phyloP scores from a whole-genome alignment of 1,140 invertebrate species.

The Scaptodrosophila lebanonensis region DNA sequence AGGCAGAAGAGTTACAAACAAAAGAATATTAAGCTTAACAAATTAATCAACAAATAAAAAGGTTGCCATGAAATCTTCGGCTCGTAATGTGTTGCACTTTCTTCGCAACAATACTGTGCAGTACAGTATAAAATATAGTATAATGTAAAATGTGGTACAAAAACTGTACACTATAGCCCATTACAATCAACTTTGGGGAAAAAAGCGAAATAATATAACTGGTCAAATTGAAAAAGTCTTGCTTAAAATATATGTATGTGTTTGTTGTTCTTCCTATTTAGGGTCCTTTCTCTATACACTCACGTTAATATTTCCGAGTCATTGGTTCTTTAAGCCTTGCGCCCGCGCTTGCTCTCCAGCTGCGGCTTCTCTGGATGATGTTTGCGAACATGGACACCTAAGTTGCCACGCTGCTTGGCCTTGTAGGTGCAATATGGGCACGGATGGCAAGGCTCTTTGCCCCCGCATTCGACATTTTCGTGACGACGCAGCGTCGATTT shows the following conservation, averaged over 20 bases:
- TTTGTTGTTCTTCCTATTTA: slow-evolving; percentile 5
- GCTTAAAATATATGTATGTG: too few relatives aligned
- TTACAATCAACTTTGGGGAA: too few relatives aligned
- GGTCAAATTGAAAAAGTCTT: too few relatives aligned
- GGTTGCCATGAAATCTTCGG: slow-evolving; percentile 22
- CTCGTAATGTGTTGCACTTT: too few relatives aligned
- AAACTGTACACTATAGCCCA: too few relatives aligned
- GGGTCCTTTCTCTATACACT: slow-evolving; percentile 24
- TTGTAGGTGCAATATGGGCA: slow-evolving; percentile 89
- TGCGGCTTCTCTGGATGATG: slow-evolving; percentile 80
- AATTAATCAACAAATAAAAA: slow-evolving; percentile 72
- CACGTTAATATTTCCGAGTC: slow-evolving; percentile 21
- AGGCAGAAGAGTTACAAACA: too few relatives aligned
- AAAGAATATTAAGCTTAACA: slow-evolving; percentile 55
- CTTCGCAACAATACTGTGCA: too few relatives aligned
- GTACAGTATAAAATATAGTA: too few relatives aligned
- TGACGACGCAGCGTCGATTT: slow-evolving; percentile 88
- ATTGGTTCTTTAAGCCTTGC: slow-evolving; percentile 54
- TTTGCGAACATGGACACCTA: slow-evolving; percentile 88
- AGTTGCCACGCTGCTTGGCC: slow-evolving; percentile 87
- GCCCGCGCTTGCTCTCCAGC: slow-evolving; percentile 70
- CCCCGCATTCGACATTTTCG: slow-evolving; percentile 91
- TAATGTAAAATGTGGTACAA: too few relatives aligned
- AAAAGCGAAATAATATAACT: too few relatives aligned
- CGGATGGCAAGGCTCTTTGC: slow-evolving; percentile 88